phyloP scores from a whole-genome alignment of 2,113 vertebrate species.

The Eupsittula cactorum region DNA sequence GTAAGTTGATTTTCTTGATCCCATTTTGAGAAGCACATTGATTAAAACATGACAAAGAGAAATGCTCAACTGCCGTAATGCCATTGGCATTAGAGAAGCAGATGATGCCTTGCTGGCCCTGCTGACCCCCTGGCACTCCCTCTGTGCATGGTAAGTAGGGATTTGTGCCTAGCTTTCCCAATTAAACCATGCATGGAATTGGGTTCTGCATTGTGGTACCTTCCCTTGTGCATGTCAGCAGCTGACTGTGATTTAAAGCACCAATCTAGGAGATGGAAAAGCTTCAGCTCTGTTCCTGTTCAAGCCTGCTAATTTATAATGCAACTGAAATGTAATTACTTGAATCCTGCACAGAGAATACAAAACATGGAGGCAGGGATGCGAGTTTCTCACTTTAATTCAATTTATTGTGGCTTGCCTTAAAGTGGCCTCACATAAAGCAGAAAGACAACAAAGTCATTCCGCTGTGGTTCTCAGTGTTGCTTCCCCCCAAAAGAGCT shows the following conservation, averaged over 20 bases:
- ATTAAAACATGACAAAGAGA: slow-evolving; percentile 1
- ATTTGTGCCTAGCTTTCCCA: not conserved
- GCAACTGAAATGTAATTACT: slow-evolving; percentile 11
- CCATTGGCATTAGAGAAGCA: not conserved
- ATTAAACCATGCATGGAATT: not conserved
- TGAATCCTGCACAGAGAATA: not conserved
- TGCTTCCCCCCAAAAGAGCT: not conserved
- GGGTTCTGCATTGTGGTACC: not conserved
- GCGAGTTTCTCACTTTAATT: not conserved
- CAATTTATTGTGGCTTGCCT: not conserved
- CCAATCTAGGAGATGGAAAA: not conserved
- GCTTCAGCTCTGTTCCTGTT: not conserved
- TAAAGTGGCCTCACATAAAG: not conserved
- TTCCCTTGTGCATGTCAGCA: not conserved
- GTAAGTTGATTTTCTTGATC: not conserved
- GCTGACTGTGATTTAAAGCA: slow-evolving; percentile 1
- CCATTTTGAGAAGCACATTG: not conserved
- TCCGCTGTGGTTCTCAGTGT: not conserved
- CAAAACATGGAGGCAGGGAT: not conserved
- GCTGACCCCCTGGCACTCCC: not conserved
- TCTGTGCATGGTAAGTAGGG: slow-evolving; percentile 18
- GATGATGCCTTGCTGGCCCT: not conserved
- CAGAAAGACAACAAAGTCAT: not conserved
- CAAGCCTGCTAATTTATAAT: not conserved
- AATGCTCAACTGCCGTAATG: not conserved